Conservation (phyloP, 2,113 vertebrate genomes). For the Hemiprocne comata region DNA sequence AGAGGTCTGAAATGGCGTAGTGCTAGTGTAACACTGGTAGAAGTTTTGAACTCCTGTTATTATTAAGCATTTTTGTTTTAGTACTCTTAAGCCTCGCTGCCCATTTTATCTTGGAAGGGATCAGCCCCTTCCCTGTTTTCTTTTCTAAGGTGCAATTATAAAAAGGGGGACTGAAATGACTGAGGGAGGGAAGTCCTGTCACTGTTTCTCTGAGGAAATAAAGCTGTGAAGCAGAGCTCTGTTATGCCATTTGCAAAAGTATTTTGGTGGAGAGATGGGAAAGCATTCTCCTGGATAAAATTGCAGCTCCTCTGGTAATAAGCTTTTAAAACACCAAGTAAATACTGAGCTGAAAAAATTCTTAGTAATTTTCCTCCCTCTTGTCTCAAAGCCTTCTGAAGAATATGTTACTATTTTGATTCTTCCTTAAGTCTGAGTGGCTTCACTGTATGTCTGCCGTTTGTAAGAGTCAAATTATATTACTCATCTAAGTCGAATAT, state of each 20-base stretch:
- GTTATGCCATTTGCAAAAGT: not conserved
- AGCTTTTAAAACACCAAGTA: not conserved
- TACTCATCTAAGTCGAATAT: not conserved
- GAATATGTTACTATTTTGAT: not conserved
- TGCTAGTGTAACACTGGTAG: not conserved
- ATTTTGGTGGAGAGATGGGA: not conserved
- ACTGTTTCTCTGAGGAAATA: not conserved
- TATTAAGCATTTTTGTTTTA: not conserved
- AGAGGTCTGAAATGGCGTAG: not conserved
- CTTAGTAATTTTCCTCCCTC: not conserved
- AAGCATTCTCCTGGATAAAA: not conserved
- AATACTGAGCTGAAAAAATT: not conserved
- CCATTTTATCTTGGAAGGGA: not conserved
- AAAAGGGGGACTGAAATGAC: not conserved
- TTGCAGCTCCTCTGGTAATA: not conserved
- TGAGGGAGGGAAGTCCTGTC: not conserved
- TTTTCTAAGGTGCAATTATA: not conserved
- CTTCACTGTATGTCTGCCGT: not conserved
- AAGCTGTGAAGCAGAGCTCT: not conserved
- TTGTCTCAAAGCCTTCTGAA: not conserved
- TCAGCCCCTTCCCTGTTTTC: rapidly evolving
- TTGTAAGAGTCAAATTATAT: not conserved
- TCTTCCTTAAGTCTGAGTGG: not conserved
- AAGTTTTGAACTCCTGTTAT: not conserved
- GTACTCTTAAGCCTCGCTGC: not conserved